phyloP scores from a whole-genome alignment of 2,113 vertebrate species.

The Shinisaurus crocodilurus region DNA sequence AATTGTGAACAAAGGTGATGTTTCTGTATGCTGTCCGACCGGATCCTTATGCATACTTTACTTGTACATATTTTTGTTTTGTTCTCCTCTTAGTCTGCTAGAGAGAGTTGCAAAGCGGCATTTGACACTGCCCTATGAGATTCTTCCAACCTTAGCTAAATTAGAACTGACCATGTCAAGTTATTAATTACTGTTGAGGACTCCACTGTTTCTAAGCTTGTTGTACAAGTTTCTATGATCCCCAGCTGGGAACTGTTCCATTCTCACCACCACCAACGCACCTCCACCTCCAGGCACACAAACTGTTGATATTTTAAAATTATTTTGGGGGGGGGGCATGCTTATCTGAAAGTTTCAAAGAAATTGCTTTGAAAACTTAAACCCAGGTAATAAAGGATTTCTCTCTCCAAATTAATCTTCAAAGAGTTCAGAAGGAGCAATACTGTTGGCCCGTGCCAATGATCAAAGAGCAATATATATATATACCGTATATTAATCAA shows the following conservation, averaged over 20 bases:
- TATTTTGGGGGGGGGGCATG: not conserved
- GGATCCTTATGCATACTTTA: not conserved
- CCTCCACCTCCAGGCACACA: not conserved
- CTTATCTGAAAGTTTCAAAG: not conserved
- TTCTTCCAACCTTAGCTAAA: constrained; percentile 44
- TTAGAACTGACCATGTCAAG: constrained; percentile 61
- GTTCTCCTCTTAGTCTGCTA: not conserved
- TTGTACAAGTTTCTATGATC: not conserved
- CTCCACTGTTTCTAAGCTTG: not conserved
- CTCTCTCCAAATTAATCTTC: not conserved
- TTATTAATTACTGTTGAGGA: not conserved
- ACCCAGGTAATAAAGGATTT: not conserved
- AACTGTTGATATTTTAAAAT: not conserved
- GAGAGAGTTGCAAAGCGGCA: not conserved
- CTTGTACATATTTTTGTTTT: not conserved
- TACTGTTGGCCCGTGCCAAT: not conserved
- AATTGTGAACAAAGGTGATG: constrained; percentile 48
- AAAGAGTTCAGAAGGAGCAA: not conserved
- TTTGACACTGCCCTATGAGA: constrained; percentile 26
- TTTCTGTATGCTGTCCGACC: fast-evolving
- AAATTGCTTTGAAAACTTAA: not conserved
- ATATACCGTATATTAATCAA: too few species aligned
- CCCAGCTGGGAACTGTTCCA: not conserved
- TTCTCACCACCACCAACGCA: not conserved
- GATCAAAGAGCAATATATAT: not conserved